phyloP scores from a whole-genome alignment of 2,113 vertebrate genomes.

The Telmatochromis brachygnathus region DNA sequence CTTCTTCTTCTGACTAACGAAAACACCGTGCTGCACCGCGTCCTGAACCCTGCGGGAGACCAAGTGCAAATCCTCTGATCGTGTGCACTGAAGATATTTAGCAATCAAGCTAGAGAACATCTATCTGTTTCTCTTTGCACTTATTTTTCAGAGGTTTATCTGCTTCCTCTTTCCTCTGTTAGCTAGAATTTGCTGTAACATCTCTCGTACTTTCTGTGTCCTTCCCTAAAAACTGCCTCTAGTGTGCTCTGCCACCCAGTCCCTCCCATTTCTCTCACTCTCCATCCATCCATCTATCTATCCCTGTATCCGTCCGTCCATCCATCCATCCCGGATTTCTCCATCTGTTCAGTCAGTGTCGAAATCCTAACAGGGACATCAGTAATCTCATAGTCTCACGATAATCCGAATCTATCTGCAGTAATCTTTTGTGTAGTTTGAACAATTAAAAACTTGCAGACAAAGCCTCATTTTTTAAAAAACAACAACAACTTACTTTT shows the following conservation, averaged over 20 bases:
- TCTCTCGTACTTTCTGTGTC: background rate
- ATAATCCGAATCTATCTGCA: background rate
- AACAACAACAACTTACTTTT: background rate
- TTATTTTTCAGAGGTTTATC: background rate
- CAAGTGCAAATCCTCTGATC: background rate
- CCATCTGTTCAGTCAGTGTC: background rate
- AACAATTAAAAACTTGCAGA: background rate
- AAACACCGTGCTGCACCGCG: background rate
- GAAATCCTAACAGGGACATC: background rate
- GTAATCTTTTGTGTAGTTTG: background rate
- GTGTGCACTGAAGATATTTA: background rate
- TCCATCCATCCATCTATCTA: background rate
- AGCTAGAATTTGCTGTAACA: background rate
- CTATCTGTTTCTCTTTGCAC: background rate
- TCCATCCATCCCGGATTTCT: background rate
- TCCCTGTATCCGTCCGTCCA: background rate
- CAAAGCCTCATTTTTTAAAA: background rate
- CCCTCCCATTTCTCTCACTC: background rate
- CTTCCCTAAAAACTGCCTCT: background rate
- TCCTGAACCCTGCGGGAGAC: background rate
- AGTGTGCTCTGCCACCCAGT: background rate
- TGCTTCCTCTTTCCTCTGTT: background rate
- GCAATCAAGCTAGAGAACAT: background rate
- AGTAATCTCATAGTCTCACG: background rate
- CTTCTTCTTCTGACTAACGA: background rate